Percentiles rank a stretch among this genome's conserved stretches.
phyloP scores from a whole-genome alignment of 2,888 invertebrate species.

The Calliscelio sp. region DNA sequence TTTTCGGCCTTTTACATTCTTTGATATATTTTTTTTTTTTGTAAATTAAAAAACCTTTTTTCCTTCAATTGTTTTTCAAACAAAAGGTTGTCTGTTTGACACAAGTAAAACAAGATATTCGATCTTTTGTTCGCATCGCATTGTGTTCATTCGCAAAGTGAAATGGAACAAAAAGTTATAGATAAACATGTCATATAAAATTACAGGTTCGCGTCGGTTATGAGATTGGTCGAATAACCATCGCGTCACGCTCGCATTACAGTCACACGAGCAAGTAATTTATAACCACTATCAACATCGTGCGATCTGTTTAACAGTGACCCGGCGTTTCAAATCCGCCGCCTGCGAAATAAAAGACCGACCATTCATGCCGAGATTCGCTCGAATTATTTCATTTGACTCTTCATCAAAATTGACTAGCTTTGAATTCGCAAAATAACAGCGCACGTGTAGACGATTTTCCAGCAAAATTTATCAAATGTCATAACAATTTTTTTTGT shows the following conservation, averaged over 20 bases:
- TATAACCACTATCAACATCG: conserved; percentile 70
- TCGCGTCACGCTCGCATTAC: conserved; percentile 70
- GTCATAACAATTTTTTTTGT: too few species aligned
- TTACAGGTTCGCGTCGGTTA: conserved; percentile 58
- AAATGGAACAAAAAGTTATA: conserved; percentile 66
- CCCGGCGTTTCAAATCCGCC: conserved; percentile 59
- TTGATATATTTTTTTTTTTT: too few species aligned
- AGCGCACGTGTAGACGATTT: too few species aligned
- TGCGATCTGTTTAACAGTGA: conserved; percentile 67
- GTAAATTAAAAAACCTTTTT: too few species aligned
- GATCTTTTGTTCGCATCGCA: too few species aligned
- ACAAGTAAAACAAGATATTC: too few species aligned
- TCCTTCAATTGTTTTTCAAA: too few species aligned
- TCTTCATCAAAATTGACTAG: conserved; percentile 42
- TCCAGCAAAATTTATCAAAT: too few species aligned
- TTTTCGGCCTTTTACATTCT: neutral
- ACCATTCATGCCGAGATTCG: conserved; percentile 52
- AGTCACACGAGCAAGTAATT: conserved; percentile 70
- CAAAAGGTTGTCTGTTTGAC: too few species aligned
- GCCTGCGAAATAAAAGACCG: conserved; percentile 58
- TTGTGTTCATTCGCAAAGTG: conserved; percentile 38
- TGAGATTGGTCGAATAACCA: conserved; percentile 63
- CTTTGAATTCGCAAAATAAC: conserved; percentile 11
- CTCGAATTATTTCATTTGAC: conserved; percentile 48
- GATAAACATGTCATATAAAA: conserved; percentile 69